phyloP scores from a whole-genome alignment of 2,888 invertebrate species.

The Trichopria drosophilae region DNA sequence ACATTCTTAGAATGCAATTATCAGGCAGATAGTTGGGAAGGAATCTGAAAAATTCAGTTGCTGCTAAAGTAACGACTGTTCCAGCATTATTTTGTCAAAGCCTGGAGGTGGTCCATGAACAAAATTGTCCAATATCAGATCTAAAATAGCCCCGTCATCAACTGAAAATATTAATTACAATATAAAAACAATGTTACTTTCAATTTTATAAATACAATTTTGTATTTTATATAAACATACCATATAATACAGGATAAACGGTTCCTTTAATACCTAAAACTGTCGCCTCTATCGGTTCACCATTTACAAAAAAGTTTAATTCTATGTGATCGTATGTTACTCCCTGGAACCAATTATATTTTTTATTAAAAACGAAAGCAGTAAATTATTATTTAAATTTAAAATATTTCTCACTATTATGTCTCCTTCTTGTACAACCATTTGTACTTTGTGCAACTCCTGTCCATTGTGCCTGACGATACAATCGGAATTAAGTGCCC shows the following conservation, averaged over 20 bases:
- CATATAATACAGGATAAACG: constrained; percentile 89
- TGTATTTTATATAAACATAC: constrained; percentile 61
- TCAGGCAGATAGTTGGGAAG: constrained; percentile 7
- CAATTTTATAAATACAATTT: constrained; percentile 12
- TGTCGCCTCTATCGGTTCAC: constrained; percentile 81
- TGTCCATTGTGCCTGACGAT: constrained; percentile 82
- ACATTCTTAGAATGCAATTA: too few species aligned
- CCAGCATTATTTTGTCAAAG: constrained; percentile 94
- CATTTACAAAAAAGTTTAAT: constrained; percentile 92
- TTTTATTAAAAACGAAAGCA: constrained; percentile 3
- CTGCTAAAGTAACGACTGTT: constrained; percentile 89
- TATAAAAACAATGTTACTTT: constrained; percentile 13
- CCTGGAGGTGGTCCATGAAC: constrained; percentile 81
- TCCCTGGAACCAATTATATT: constrained; percentile 64
- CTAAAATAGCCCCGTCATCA: constrained; percentile 96
- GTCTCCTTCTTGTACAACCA: constrained; percentile 87
- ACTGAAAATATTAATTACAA: constrained; percentile 67
- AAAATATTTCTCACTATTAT: constrained; percentile 66
- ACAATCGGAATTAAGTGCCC: constrained; percentile 92
- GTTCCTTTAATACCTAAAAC: constrained; percentile 87
- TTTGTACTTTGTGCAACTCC: constrained; percentile 63
- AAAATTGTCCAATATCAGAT: constrained; percentile 90
- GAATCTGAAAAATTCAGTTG: constrained; percentile 23
- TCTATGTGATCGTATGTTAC: constrained; percentile 95
- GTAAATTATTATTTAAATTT: constrained; percentile 5